Evolutionary conservation across 2,113 vertebrate genomes (phyloP).

Genomic region (Vulpes ferrilata): DNA sequence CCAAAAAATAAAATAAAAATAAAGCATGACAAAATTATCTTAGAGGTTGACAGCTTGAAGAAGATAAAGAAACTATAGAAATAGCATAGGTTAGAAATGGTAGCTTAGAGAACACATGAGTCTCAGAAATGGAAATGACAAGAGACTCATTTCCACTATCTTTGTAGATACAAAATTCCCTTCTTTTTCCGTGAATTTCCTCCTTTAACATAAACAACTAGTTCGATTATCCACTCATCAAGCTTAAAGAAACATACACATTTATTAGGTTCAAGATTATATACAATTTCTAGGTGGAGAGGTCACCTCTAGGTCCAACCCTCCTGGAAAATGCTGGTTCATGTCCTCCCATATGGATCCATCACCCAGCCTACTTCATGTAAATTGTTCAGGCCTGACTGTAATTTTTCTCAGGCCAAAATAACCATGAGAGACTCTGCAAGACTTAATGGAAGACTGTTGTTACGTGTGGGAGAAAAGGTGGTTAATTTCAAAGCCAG

Average conservation of each 20-base stretch:
- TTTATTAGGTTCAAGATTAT: neutral
- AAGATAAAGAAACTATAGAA: neutral
- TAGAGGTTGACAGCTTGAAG: neutral
- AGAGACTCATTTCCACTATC: neutral
- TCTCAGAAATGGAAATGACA: neutral
- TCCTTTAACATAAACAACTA: constrained; percentile 39
- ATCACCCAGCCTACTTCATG: neutral
- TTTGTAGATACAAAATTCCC: neutral
- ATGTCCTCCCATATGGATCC: neutral
- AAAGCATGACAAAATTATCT: neutral
- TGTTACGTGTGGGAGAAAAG: neutral
- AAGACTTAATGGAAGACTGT: neutral
- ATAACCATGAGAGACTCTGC: neutral
- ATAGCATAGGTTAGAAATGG: neutral
- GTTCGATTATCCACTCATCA: neutral
- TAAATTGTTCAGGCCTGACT: neutral
- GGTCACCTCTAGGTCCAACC: neutral
- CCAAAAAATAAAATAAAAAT: neutral
- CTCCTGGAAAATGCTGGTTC: neutral
- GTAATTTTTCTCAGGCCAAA: neutral
- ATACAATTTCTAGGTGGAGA: neutral
- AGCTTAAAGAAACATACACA: neutral
- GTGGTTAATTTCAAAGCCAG: neutral
- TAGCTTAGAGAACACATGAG: neutral
- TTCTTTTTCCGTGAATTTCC: neutral